phyloP scores from a whole-genome alignment of 2,888 invertebrate species.

The Sesia apiformis region DNA sequence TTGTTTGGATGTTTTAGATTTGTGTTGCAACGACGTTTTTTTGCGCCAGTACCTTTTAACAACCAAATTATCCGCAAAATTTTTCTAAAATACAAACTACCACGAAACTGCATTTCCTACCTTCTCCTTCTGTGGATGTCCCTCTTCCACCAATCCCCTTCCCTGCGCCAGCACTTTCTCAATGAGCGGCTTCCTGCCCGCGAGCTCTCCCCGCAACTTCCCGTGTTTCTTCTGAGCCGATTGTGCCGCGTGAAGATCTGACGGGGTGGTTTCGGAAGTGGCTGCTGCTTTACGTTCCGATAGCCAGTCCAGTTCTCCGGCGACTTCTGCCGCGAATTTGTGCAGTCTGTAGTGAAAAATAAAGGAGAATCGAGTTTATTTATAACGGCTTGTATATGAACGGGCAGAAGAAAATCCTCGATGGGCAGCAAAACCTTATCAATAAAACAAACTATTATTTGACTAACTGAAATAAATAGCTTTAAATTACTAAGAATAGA shows the following conservation, averaged over 20 bases:
- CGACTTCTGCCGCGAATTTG: constrained; percentile 94
- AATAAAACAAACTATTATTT: too few relatives aligned
- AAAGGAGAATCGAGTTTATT: neutral
- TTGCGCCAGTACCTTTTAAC: neutral
- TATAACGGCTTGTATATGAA: neutral
- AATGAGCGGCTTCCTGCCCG: constrained; percentile 89
- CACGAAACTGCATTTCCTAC: constrained; percentile 40
- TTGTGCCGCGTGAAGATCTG: constrained; percentile 93
- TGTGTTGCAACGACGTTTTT: neutral
- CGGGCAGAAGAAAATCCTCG: neutral
- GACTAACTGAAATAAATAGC: too few relatives aligned
- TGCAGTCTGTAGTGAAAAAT: constrained; percentile 73
- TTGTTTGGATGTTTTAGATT: too few relatives aligned
- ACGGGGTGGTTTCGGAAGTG: constrained; percentile 80
- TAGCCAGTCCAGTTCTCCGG: constrained; percentile 96
- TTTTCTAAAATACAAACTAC: neutral
- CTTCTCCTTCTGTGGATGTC: constrained; percentile 86
- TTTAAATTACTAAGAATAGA: too few relatives aligned
- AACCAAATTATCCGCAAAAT: too few relatives aligned
- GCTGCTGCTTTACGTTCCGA: constrained; percentile 90
- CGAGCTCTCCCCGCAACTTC: constrained; percentile 92
- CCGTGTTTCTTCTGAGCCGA: constrained; percentile 95
- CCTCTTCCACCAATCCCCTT: constrained; percentile 79
- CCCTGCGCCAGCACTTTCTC: constrained; percentile 89
- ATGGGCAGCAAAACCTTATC: too few relatives aligned